Evolutionary conservation across 2,797 vertebrate genomes (phyloP), one percentile per base, ranked within the genome.

Genomic region (Rhinella marina): DNA sequence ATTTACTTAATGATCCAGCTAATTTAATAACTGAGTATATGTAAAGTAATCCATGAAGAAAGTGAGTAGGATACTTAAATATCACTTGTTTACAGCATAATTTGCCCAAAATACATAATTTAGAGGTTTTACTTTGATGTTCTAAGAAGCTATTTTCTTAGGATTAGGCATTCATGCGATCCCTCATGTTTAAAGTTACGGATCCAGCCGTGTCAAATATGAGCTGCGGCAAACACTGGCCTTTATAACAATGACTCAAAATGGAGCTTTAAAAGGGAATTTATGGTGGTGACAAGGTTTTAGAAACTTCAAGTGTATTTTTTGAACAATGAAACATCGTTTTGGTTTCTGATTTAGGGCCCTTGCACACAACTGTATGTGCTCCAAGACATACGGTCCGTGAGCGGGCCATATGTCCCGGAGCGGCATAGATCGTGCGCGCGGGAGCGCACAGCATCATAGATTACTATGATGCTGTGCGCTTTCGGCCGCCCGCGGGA

Each of bases 1-100:
- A 59, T 79, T 59, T 79, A 27, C 52, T 79, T 79, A 79, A 79
- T 57, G 77, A 79, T 79, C 52, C 54, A 59, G 52, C n/a, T 79
- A 79, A 56, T 79, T 79, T 59, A 77, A n/a, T 25, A 77, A 50
- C 75, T 77, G 75, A 54, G 54, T 79, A 57, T 79, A 79, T 79
- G 54, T 79, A 79, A 79, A 79, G 77, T 57, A 79, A 29, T 25
- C n/a, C 54, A 19, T 79, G 77, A 79, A 59, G 54, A 79, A 79
- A 79, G 77, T 57, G 25, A 59, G 59, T 29, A 32, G 54, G 54
- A 79, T 21, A 79, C 52, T 57, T 27, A 52, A 54, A 77, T 77
- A 52, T 77, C 14, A 25, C 75, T 77, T 77, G 75, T 77, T 77
- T 54, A 48, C 75, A 77, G 9, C 23, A 77, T 27, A n/a, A 54